These are phyloP conservation scores for Stictocephala bisonia DNA, from an alignment of 2,888 invertebrate genomes.

Conservation along the genomic window DNA sequence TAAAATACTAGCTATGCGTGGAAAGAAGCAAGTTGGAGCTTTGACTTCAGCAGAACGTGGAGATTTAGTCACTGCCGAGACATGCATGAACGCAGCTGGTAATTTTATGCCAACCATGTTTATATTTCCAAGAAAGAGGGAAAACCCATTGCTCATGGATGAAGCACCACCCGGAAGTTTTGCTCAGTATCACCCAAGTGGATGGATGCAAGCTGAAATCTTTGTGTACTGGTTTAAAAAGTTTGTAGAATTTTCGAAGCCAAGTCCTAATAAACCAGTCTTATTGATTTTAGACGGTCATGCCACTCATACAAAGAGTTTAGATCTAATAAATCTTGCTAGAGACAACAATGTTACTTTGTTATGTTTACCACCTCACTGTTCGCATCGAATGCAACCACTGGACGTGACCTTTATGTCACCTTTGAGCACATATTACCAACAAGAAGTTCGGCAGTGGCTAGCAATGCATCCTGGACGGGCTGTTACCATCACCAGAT, in stretches of 20 bases:
- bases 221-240: constrained; percentile 53
- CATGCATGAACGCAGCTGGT: constrained; percentile 54
- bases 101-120: constrained; percentile 44
- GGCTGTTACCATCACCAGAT: constrained; percentile 57
- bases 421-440: constrained; percentile 57
- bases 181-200: constrained; percentile 49
- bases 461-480: constrained; percentile 57
- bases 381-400: constrained; percentile 45
- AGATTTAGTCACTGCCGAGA: constrained; percentile 42
- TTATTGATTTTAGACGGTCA: constrained; percentile 63
- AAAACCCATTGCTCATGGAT: constrained; percentile 49
- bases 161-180: constrained; percentile 50
- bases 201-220: constrained; percentile 53
- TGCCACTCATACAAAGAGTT: constrained; percentile 60
- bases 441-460: constrained; percentile 55
- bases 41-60: constrained; percentile 24
- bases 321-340: constrained; percentile 56
- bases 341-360: constrained; percentile 55
- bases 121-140: constrained; percentile 50
- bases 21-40: constrained; percentile 15
- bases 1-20: constrained; percentile 12
- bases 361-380: constrained; percentile 55
- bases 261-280: constrained; percentile 56
- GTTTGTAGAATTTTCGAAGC: constrained; percentile 47
- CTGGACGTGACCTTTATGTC: constrained; percentile 56